A percentile compares a stretch with the other conserved stretches of the same genome.
Evolutionary conservation across 2,888 invertebrate genomes (phyloP).

Genomic region (Cryptocephalus moraei): DNA sequence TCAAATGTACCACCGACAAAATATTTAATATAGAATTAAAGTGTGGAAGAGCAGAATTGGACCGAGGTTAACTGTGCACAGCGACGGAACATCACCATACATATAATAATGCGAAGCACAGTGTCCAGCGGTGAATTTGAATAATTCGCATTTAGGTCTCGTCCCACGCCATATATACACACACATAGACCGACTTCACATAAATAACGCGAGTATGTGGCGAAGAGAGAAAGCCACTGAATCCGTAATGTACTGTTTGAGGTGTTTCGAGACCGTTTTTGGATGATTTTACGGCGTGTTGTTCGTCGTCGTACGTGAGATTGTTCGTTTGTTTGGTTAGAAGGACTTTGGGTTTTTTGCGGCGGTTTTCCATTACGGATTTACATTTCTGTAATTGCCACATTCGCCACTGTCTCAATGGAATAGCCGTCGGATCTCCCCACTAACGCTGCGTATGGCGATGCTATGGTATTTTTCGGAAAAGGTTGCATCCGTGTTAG

Average conservation of each 20-base stretch:
- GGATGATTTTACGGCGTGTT: conserved; percentile 10
- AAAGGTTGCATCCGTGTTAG: too few relatives aligned
- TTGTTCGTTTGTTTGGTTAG: background rate
- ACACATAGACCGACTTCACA: background rate
- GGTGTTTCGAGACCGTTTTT: conserved; percentile 9
- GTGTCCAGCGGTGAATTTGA: conserved; percentile 18
- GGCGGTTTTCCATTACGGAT: too few relatives aligned
- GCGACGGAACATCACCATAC: conserved; percentile 2
- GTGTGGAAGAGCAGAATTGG: background rate
- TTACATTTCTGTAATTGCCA: too few relatives aligned
- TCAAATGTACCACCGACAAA: too few relatives aligned
- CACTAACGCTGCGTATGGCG: too few relatives aligned
- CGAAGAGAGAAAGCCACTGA: conserved; percentile 8
- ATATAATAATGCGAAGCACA: conserved; percentile 23
- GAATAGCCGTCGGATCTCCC: too few relatives aligned
- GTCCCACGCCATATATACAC: conserved; percentile 7
- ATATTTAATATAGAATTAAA: background rate
- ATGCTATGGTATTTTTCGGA: too few relatives aligned
- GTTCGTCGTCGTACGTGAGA: conserved; percentile 5
- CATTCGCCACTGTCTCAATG: too few relatives aligned
- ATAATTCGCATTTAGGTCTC: conserved; percentile 21
- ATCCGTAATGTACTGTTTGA: conserved; percentile 9
- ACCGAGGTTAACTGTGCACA: too few relatives aligned
- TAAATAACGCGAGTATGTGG: background rate
- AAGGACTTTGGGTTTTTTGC: too few relatives aligned